Evolutionary conservation across 2,888 invertebrate genomes (phyloP), one percentile per base, ranked within the genome.

Genomic region (Aplocera efformata): DNA sequence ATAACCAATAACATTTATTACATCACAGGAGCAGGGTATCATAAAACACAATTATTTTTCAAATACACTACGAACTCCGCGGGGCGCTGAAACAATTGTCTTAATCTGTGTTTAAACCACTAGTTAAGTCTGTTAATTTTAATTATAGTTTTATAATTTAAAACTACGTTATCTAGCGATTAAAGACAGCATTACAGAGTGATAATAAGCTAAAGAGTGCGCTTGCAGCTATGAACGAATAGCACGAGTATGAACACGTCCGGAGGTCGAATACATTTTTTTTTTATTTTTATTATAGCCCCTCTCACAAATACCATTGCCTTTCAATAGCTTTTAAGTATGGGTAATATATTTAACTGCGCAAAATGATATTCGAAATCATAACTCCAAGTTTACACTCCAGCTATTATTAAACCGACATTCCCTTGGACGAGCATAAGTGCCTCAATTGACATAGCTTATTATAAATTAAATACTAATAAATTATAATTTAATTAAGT

Each of bases 1-100:
- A 88, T 86, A 86, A 88, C 86, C 85, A 84, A 88, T 88, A 86
- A 88, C 86, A 85, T 86, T 84, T 86, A 86, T 84, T 86, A 86
- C 83, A 88, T 88, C 88, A 88, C 88, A 88, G 88, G 88, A 85
- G 82, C 73, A 78, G 86, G 86, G 86, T 85, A 85, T 78, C 75
- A 78, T 84, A 82, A 79, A 84, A 86, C 84, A 85, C 79, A 84
- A 82, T 76, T 60, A 62, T 70, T 69, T 47, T 41, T 71, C 71
- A 71, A 73, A 71, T 72, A 71, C 71, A 67, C 69, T 61, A 65
- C 57, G 58, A 64, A 72, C 57, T 50, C 50, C 55, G 48, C 60
- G 34, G 53, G 58, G 63, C 70, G 71, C n/a, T n/a, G n/a, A n/a
- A n/a, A n/a, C n/a, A n/a, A n/a, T n/a, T n/a, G n/a, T n/a, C 13